Percentiles rank a stretch among this genome's conserved stretches.
phyloP scores from a whole-genome alignment of 2,113 vertebrate species.

The Suricata suricatta region DNA sequence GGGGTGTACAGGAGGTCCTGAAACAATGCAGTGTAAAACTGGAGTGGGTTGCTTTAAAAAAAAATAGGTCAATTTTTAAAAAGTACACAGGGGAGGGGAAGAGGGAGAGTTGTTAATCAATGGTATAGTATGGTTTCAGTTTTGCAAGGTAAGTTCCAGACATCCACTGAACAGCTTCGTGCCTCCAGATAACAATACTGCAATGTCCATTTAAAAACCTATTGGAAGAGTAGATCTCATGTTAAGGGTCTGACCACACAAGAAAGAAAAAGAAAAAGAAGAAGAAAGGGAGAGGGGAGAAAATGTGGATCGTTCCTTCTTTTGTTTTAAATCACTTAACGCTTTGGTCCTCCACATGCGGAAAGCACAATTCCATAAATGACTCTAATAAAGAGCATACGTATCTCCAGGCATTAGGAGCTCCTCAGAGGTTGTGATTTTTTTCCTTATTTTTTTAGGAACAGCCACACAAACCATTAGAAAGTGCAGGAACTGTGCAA shows the following conservation, averaged over 20 bases:
- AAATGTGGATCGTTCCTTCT: neutral
- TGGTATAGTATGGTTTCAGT: neutral
- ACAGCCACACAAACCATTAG: neutral
- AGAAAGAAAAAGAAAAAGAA: neutral
- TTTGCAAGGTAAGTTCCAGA: neutral
- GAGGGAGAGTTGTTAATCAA: neutral
- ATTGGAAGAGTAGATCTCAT: neutral
- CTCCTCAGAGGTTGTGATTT: neutral
- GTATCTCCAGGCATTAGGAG: neutral
- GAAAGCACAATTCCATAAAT: neutral
- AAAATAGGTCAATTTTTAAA: neutral
- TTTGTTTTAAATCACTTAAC: neutral
- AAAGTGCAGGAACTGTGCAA: neutral
- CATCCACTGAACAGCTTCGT: fast-evolving
- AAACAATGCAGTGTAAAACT: neutral
- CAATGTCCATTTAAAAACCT: no score
- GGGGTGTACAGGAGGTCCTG: neutral
- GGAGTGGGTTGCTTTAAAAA: neutral
- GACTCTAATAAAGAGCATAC: neutral
- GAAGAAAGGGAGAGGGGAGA: no score
- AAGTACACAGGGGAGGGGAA: no score
- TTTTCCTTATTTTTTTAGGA: neutral
- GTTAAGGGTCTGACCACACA: neutral
- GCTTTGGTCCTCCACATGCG: neutral
- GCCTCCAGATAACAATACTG: no score